Evolutionary conservation across 2,113 vertebrate species (phyloP).

Genomic region (Elanus axillaris): DNA sequence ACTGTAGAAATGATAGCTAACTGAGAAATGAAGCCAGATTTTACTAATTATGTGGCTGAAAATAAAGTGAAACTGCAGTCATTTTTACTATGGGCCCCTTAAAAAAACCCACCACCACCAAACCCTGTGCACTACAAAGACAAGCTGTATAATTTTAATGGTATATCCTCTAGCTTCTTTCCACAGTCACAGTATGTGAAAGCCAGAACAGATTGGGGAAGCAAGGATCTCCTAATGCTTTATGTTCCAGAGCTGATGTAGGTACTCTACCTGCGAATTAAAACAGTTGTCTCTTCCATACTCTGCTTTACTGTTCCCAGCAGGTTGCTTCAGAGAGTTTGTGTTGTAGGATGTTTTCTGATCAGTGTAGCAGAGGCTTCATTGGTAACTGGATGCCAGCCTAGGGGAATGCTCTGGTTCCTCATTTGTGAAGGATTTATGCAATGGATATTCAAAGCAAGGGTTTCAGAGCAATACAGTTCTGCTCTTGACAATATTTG

Average conservation of each 20-base stretch:
- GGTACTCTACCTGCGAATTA: background rate
- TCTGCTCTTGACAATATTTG: background rate
- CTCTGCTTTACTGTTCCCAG: background rate
- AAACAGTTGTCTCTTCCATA: background rate
- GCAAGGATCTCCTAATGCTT: background rate
- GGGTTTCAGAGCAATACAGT: background rate
- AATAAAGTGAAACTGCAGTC: background rate
- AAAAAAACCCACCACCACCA: background rate
- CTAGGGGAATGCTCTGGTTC: background rate
- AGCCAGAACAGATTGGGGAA: accelerated
- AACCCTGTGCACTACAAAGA: background rate
- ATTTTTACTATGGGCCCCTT: background rate
- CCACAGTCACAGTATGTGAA: too few species aligned
- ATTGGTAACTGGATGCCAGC: accelerated
- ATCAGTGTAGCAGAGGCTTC: background rate
- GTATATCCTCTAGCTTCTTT: background rate
- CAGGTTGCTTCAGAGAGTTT: background rate
- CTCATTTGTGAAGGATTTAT: background rate
- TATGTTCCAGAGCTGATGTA: background rate
- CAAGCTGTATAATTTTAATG: background rate
- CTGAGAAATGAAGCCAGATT: background rate
- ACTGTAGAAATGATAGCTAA: background rate
- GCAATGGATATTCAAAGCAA: background rate
- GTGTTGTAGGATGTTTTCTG: background rate
- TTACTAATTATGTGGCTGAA: background rate